Percentiles rank a stretch among this genome's conserved stretches.
Conservation (phyloP, 37 sponge, comb jelly and placozoan species). For the Hexactinellida sp. region DNA sequence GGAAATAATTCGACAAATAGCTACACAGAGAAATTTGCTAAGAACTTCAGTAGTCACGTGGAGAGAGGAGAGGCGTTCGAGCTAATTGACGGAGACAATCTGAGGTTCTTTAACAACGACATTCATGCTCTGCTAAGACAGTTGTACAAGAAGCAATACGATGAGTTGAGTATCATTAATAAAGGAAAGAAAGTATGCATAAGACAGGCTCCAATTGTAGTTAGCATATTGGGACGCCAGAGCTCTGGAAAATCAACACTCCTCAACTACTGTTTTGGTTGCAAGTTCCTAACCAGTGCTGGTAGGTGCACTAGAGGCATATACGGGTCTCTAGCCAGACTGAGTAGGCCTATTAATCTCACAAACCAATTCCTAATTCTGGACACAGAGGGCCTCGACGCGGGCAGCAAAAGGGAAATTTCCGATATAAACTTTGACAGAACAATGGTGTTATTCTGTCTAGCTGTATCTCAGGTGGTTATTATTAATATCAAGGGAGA, state of each 20-base stretch:
- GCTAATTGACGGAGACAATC: background rate
- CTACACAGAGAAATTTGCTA: background rate
- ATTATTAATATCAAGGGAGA: background rate
- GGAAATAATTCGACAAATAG: background rate
- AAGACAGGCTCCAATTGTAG: background rate
- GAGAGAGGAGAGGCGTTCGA: background rate
- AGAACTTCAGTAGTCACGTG: background rate
- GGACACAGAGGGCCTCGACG: background rate
- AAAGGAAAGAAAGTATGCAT: background rate
- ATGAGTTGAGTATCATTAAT: background rate
- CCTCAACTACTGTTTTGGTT: background rate
- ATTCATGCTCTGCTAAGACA: background rate
- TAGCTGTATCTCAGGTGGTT: background rate
- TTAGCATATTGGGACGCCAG: background rate
- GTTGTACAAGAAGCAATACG: background rate
- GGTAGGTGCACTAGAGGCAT: background rate
- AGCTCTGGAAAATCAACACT: constrained; percentile 5
- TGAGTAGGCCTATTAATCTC: background rate
- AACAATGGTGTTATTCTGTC: constrained; percentile 13
- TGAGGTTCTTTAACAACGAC: background rate
- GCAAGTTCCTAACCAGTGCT: background rate
- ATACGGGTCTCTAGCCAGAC: background rate
- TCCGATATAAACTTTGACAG: background rate
- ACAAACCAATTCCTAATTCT: background rate
- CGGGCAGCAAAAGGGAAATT: background rate